Conservation (phyloP, 2,888 invertebrate species). For the Ectropis crepuscularia region DNA sequence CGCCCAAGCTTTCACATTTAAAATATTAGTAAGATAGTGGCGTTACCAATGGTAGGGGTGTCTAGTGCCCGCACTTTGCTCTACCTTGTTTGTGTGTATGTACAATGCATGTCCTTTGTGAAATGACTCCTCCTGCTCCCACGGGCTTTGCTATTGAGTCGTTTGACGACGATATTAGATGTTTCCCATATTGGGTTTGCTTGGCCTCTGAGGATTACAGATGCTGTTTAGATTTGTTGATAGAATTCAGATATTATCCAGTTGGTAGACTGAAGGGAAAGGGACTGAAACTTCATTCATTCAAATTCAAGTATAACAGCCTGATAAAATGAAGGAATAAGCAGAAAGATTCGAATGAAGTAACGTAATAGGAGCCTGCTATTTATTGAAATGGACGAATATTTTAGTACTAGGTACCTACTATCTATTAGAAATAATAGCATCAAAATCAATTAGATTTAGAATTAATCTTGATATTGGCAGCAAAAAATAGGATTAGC, state of each 20-base stretch:
- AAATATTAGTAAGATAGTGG: not conserved
- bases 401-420: too few relatives aligned
- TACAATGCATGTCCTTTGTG: constrained; percentile 54
- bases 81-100: constrained; percentile 42
- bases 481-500: too few relatives aligned
- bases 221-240: constrained; percentile 17
- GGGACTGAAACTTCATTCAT: constrained; percentile 4
- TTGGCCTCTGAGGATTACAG: constrained; percentile 36
- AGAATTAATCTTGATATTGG: too few relatives aligned
- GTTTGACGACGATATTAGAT: constrained; percentile 46
- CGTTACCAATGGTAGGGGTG: constrained; percentile 32
- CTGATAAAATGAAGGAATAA: too few relatives aligned
- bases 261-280: constrained; percentile 1
- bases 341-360: too few relatives aligned
- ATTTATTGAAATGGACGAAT: too few relatives aligned
- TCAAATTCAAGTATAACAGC: too few relatives aligned
- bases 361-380: too few relatives aligned
- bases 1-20: too few relatives aligned
- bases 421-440: too few relatives aligned
- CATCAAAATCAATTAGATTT: too few relatives aligned
- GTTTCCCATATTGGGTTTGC: constrained; percentile 36
- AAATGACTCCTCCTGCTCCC: constrained; percentile 46
- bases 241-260: constrained; percentile 10
- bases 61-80: constrained; percentile 32
- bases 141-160: constrained; percentile 48